These are phyloP conservation scores for Arctia plantaginis DNA, from an alignment of 2,888 invertebrate genomes.

Conservation along the genomic window DNA sequence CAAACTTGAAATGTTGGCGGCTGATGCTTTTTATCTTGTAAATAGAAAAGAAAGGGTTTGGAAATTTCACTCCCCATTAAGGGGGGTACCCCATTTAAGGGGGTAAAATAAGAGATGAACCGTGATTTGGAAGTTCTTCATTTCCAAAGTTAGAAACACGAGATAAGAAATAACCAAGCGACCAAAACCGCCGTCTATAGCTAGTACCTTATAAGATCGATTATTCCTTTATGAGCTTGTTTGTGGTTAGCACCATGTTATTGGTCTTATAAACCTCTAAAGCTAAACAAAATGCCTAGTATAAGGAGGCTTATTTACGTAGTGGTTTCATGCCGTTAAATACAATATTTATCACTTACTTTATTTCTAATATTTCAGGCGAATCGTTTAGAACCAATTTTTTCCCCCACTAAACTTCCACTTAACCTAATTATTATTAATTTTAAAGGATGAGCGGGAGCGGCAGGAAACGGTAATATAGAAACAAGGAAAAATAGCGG, in stretches of 20 bases:
- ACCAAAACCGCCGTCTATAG: no score
- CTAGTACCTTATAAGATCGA: background rate
- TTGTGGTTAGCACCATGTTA: background rate
- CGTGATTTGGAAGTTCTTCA: background rate
- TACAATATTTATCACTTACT: no score
- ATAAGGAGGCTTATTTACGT: no score
- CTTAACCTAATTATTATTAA: background rate
- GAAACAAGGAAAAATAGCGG: constrained; percentile 38
- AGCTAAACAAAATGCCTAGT: no score
- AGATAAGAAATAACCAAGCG: background rate
- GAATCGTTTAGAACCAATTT: background rate
- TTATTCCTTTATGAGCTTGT: background rate
- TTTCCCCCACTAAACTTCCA: background rate
- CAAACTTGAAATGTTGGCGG: no score
- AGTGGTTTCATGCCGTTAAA: no score
- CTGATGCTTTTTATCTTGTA: no score
- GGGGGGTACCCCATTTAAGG: no score
- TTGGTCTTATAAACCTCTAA: no score
- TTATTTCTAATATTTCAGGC: no score
- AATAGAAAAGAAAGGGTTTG: no score
- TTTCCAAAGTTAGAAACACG: background rate
- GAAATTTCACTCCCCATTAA: no score
- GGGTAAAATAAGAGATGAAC: background rate
- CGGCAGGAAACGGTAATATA: constrained; percentile 17
- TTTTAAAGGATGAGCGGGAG: background rate